A percentile compares a stretch with the other conserved stretches of the same genome.
Evolutionary conservation across 2,113 vertebrate species (phyloP).

Genomic region (Xiphophorus maculatus): DNA sequence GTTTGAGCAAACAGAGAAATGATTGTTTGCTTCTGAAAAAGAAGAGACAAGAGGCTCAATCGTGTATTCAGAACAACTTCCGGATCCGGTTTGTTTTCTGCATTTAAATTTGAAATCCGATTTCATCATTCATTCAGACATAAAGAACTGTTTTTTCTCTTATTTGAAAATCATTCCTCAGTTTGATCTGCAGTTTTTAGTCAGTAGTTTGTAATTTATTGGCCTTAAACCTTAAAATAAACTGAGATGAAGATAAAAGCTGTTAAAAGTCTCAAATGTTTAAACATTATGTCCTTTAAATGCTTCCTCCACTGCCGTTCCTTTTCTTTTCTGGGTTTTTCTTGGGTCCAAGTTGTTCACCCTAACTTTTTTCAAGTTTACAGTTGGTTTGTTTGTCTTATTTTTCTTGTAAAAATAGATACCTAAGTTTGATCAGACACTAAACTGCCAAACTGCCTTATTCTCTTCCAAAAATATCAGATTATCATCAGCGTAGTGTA

Average conservation of each 20-base stretch:
- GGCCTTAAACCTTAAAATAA: too few species aligned
- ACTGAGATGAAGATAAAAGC: too few species aligned
- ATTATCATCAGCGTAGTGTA: background rate
- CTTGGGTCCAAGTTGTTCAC: too few species aligned
- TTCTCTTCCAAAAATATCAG: background rate
- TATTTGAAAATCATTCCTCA: background rate
- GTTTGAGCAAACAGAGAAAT: slow-evolving; percentile 40
- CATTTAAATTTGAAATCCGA: background rate
- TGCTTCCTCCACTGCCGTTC: too few species aligned
- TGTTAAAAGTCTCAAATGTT: too few species aligned
- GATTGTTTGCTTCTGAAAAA: slow-evolving; percentile 52
- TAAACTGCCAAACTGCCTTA: background rate
- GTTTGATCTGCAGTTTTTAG: background rate
- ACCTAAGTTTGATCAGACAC: too few species aligned
- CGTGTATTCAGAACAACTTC: slow-evolving; percentile 23
- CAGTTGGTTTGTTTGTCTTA: background rate
- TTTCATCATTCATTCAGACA: background rate
- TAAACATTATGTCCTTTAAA: too few species aligned
- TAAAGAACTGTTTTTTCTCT: background rate
- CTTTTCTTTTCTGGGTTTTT: too few species aligned
- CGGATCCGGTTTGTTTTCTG: slow-evolving; percentile 13
- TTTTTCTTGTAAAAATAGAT: too few species aligned
- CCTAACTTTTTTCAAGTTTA: background rate
- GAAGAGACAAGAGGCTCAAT: slow-evolving; percentile 51
- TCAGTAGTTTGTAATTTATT: too few species aligned